Base-by-base conservation (phyloP, 2,113 vertebrate genomes). In the Bubo bubo region DNA sequence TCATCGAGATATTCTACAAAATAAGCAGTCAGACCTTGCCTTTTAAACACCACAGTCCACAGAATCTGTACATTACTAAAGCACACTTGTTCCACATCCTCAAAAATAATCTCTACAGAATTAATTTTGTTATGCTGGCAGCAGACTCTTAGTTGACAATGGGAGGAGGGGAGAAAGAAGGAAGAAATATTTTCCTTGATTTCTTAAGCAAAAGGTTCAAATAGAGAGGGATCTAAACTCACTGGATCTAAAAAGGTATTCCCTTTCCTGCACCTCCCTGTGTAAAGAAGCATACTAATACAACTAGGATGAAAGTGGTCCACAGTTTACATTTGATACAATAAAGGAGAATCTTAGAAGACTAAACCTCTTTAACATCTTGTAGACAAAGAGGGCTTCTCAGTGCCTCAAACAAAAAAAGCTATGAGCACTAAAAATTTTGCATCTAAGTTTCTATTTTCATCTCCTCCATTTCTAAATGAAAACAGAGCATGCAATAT, bases 391-490 rank as follows among this genome's bases (percentile, higher is more conserved):
- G 47, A 59, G 4, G 3, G 43, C 15, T 92, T 71, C 82, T 43
- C 60, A 56, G 15, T 3, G 8, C 17, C 55, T 88, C 19, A 35
- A 30, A 39, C n/a, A 59, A 39, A 59, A 64, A 6, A 28, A 41
- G 14, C 45, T 47, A 75, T 0, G 1, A 70, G 12, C 14, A 35
- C 24, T 56, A 52, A 12, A 12, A 7, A 0, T 2, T 18, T 12
- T 45, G 14, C 14, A 41, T 28, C 13, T 0, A 1, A 77, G 22
- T 26, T 82, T 47, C 6, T 32, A 6, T 4, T 83, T 63, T 75
- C 63, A 52, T 75, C 58, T 70, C 56, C 49, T 66, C 22, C 3
- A 32, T 50, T 88, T 86, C 49, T 58, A 88, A 76, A 68, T 32
- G 6, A 67, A 76, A 90, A 55, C 8, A 58, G 37, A 60, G 14